Evolutionary conservation across 2,113 vertebrate species (phyloP).

Genomic region (Cottus gobio): DNA sequence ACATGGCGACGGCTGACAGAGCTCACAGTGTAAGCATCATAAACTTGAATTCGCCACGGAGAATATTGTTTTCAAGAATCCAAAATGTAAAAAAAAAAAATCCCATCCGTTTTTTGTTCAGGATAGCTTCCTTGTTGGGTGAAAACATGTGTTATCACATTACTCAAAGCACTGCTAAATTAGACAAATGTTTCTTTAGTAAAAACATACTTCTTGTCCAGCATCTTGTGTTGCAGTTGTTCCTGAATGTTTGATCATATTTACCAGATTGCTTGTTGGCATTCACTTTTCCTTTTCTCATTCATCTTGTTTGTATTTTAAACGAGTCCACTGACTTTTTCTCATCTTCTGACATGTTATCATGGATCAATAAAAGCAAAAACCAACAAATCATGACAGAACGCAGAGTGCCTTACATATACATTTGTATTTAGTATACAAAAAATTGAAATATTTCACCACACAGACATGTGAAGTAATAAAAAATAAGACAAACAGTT

Average conservation of each 20-base stretch:
- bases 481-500: slow-evolving; percentile 82
- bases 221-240: background rate
- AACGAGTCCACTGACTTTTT: background rate
- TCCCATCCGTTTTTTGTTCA: too few species aligned
- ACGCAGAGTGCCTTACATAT: slow-evolving; percentile 68
- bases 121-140: too few species aligned
- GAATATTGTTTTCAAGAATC: too few species aligned
- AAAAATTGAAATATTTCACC: slow-evolving; percentile 82
- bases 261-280: background rate
- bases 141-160: too few species aligned
- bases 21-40: too few species aligned
- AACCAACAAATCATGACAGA: slow-evolving; percentile 42
- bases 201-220: background rate
- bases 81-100: too few species aligned
- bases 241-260: background rate
- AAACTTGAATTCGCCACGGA: too few species aligned
- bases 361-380: background rate
- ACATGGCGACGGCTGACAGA: too few species aligned
- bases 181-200: background rate
- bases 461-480: slow-evolving; percentile 81
- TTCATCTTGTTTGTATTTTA: background rate
- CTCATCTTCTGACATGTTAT: background rate
- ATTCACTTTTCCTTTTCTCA: background rate
- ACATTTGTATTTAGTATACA: slow-evolving; percentile 85
- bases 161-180: background rate